phyloP scores from a whole-genome alignment of 2,113 vertebrate species.

The Bucco capensis region DNA sequence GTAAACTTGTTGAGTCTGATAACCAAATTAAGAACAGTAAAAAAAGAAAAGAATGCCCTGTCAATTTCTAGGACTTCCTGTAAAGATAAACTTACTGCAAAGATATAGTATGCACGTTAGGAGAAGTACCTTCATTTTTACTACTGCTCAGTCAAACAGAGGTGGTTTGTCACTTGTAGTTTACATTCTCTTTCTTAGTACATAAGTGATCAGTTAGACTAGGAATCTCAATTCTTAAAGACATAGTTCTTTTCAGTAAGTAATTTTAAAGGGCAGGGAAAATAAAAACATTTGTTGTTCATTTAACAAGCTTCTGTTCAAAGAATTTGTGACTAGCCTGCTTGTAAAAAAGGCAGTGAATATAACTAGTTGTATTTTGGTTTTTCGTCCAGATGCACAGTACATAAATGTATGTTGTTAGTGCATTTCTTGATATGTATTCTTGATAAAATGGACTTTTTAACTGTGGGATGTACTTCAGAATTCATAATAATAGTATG shows the following conservation, averaged over 20 bases:
- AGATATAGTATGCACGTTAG: background rate
- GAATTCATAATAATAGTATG: background rate
- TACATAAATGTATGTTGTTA: background rate
- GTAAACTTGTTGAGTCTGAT: background rate
- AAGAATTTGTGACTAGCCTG: background rate
- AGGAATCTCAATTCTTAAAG: background rate
- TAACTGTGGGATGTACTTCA: background rate
- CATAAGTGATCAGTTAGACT: background rate
- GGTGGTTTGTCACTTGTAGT: background rate
- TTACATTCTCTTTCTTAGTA: background rate
- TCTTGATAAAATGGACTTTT: background rate
- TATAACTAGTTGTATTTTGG: background rate
- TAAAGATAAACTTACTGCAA: background rate
- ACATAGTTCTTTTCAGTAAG: background rate
- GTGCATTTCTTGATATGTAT: background rate
- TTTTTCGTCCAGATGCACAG: background rate
- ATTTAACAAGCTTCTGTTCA: background rate
- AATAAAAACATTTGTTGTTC: background rate
- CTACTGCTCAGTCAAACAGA: background rate
- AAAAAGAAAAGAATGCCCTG: accelerated
- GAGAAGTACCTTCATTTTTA: background rate
- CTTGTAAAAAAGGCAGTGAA: background rate
- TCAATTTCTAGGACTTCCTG: background rate
- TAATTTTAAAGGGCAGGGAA: background rate
- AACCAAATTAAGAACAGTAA: background rate